phyloP scores from a whole-genome alignment of 2,797 vertebrate species.

The Sarcophilus harrisii region DNA sequence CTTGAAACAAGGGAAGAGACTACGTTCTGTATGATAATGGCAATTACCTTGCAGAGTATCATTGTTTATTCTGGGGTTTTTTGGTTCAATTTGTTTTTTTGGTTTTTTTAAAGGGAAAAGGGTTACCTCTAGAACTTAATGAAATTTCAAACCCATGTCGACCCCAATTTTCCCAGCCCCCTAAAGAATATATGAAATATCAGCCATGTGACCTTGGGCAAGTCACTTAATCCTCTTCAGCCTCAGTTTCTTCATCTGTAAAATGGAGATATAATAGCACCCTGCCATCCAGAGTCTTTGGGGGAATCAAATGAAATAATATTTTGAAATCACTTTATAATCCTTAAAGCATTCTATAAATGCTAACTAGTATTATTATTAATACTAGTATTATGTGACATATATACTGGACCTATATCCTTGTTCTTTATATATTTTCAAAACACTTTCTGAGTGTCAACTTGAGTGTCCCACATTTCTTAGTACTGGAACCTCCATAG shows the following conservation, averaged over 20 bases:
- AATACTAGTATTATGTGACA: background rate
- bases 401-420: background rate
- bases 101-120: background rate
- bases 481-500: background rate
- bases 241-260: background rate
- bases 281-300: background rate
- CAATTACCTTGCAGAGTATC: background rate
- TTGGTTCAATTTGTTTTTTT: background rate
- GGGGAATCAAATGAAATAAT: background rate
- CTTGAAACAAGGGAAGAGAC: background rate
- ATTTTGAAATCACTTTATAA: background rate
- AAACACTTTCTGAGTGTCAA: slow-evolving; percentile 31
- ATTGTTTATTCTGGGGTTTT: slow-evolving; percentile 32
- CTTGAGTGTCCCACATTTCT: slow-evolving; percentile 18
- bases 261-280: background rate
- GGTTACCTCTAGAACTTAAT: slow-evolving; percentile 12
- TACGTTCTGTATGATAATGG: background rate
- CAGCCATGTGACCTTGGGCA: background rate
- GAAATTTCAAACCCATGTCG: slow-evolving; percentile 2
- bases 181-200: background rate
- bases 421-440: slow-evolving; percentile 32
- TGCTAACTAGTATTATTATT: background rate
- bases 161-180: slow-evolving; percentile 9
- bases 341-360: background rate
- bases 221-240: background rate